Evolutionary conservation across 1,140 invertebrate genomes (phyloP), one percentile per base, ranked within the genome.

Genomic region (Lasioglossum albipes): DNA sequence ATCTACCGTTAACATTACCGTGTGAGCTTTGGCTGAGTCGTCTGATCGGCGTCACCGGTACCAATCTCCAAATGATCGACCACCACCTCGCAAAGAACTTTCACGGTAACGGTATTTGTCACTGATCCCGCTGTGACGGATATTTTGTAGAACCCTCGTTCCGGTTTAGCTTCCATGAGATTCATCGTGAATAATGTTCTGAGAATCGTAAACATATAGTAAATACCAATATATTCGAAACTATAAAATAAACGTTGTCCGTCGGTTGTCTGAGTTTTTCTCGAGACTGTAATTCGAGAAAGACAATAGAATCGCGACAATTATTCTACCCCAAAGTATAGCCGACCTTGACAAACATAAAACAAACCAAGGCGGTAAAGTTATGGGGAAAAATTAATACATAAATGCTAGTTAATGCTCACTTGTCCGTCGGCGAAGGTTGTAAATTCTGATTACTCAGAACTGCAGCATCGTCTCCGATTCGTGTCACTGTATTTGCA

Each of bases 41-140:
- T 96, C 71, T 97, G 97, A 94, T 99, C 98, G 9, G 97, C 96
- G 92, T 99, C 98, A 22, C 96, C 96, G 42, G 98, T 95, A n/a
- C 98, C 98, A 81, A 99, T 95, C 91, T 99, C 97, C 45, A 98
- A 94, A 83, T 94, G 95, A 85, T 97, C 95, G 1, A 99, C 94
- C 76, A 95, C 94, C 6, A 98, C 95, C 75, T 96, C 94, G 10
- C 96, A 95, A 18, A 97, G 93, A 45, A 97, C 95, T 85, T 97
- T 96, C 9, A 97, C 94, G 49, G 95, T 95, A 66, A 98, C 95
- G 0, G 94, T 94, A 85, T 98, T 95, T 90, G 94, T 81, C 84
- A 90, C 79, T 85, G 94, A 88, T 83, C 95, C 95, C n/a, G 96
- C 97, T 88, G 94, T 96, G 10, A 99, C 89, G 0, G 95, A 95